Percentiles rank a stretch among this genome's conserved stretches.
Conservation (phyloP, 2,113 vertebrate species). For the Phaethornis superciliosus region DNA sequence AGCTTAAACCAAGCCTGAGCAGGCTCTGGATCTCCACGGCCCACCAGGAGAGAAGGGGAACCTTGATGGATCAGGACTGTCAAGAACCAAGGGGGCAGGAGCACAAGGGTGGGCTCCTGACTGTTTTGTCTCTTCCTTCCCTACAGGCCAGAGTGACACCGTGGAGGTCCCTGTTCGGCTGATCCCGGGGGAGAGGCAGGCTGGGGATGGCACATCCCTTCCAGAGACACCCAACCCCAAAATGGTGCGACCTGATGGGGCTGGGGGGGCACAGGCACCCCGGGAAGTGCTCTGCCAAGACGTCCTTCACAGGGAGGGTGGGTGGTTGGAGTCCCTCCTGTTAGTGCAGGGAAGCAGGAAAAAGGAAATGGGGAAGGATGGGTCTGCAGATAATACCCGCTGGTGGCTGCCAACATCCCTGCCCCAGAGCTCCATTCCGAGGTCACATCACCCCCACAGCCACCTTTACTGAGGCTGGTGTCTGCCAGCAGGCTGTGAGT, state of each 20-base stretch:
- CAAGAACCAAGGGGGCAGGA: accelerated
- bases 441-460: neutral
- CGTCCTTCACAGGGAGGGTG: accelerated
- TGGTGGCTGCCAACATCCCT: neutral
- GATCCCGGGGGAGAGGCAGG: slow-evolving; percentile 93
- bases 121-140: neutral
- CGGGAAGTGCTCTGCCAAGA: accelerated
- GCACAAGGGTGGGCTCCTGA: neutral
- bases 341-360: neutral
- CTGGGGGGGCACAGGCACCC: no score
- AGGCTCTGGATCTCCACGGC: no score
- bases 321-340: accelerated
- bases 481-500: neutral
- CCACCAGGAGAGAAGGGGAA: neutral
- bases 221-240: slow-evolving; percentile 95
- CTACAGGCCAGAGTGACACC: slow-evolving; percentile 79
- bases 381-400: neutral
- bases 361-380: neutral
- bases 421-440: neutral
- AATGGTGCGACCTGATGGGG: slow-evolving; percentile 76
- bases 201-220: slow-evolving; percentile 95
- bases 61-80: accelerated
- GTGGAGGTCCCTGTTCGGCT: slow-evolving; percentile 83
- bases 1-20: no score
- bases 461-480: neutral